Conservation (phyloP, 2,113 vertebrate genomes). For the Columbina picui region DNA sequence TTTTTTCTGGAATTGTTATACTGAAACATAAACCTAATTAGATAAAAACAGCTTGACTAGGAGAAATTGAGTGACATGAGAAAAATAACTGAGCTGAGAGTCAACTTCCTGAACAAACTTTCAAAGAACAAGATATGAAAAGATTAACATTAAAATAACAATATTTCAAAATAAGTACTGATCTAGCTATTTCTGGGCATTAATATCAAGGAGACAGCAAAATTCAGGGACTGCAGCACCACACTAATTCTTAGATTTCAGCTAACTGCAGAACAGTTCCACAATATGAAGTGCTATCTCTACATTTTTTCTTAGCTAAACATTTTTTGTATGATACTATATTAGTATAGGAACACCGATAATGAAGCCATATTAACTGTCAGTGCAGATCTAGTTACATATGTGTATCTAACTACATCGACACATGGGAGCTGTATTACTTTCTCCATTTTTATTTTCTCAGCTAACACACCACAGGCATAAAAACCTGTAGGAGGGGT, state of each 20-base stretch:
- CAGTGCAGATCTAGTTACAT: neutral
- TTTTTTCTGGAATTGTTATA: neutral
- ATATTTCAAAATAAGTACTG: neutral
- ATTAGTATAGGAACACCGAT: fast-evolving
- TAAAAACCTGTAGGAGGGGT: neutral
- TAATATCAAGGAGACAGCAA: neutral
- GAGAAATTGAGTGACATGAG: neutral
- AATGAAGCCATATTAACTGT: neutral
- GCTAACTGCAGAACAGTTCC: neutral
- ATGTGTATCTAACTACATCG: neutral
- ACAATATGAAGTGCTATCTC: neutral
- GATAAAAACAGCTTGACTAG: neutral
- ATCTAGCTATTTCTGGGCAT: neutral
- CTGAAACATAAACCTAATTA: neutral
- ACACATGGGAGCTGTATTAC: neutral
- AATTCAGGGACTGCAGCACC: neutral
- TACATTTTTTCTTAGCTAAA: neutral
- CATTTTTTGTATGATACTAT: neutral
- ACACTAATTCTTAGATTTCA: neutral
- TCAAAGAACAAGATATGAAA: neutral
- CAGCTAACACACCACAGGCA: neutral
- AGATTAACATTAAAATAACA: neutral
- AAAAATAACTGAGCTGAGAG: neutral
- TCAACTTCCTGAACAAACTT: no score
- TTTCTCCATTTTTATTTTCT: neutral